Percentiles rank a stretch among this genome's conserved stretches.
Evolutionary conservation across 2,888 invertebrate genomes (phyloP).

Genomic region (Hyles lineata): DNA sequence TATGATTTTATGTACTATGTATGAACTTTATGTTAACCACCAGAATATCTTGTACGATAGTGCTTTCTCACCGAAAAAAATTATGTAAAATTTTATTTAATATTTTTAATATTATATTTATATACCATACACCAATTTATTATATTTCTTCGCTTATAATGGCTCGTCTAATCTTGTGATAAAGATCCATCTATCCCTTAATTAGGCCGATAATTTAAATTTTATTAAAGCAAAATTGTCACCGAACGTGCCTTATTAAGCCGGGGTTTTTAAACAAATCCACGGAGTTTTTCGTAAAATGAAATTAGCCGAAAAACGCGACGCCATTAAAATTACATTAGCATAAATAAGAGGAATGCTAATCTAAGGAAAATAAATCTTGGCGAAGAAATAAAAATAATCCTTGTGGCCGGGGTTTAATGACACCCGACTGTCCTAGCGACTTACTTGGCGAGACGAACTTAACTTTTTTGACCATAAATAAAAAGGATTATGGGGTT

Average conservation of each 20-base stretch:
- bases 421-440: slow-evolving; percentile 67
- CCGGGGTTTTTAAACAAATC: slow-evolving; percentile 77
- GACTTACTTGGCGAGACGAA: slow-evolving; percentile 43
- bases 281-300: slow-evolving; percentile 77
- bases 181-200: slow-evolving; percentile 42
- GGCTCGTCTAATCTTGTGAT: not conserved
- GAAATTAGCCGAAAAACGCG: slow-evolving; percentile 83
- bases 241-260: slow-evolving; percentile 74
- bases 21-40: too few species aligned
- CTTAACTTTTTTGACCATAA: slow-evolving; percentile 40
- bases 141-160: not conserved
- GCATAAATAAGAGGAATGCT: slow-evolving; percentile 84
- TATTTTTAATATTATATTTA: too few species aligned
- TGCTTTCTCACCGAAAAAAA: too few species aligned
- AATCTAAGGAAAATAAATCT: slow-evolving; percentile 84
- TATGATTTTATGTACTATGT: too few species aligned
- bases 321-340: slow-evolving; percentile 84
- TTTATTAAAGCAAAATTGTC: slow-evolving; percentile 71
- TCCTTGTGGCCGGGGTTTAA: slow-evolving; percentile 66
- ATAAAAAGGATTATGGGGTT: slow-evolving; percentile 43
- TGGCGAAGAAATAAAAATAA: slow-evolving; percentile 79
- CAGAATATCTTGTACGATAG: too few species aligned
- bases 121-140: too few species aligned
- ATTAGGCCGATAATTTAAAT: slow-evolving; percentile 70
- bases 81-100: too few species aligned